These are phyloP conservation scores for Augochlora pura DNA, from an alignment of 1,140 invertebrate genomes.

Conservation along the genomic window DNA sequence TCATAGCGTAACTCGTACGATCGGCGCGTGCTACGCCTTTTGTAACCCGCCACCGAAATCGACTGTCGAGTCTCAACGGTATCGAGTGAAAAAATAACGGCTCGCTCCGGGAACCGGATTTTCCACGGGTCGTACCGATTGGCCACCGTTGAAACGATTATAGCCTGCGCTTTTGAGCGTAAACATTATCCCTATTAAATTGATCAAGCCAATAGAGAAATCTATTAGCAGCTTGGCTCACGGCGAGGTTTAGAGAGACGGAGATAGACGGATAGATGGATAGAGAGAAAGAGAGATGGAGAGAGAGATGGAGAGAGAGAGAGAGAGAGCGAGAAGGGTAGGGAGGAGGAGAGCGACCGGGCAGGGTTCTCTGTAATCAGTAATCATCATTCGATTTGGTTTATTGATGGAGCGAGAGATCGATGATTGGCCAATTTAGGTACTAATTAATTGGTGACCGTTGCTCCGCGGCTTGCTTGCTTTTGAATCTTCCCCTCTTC, in stretches of 20 bases:
- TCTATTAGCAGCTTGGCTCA: not conserved
- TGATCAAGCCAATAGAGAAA: constrained; percentile 10
- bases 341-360: not conserved
- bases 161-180: not conserved
- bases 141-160: not conserved
- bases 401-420: constrained; percentile 63
- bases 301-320: too few species aligned
- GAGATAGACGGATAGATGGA: too few species aligned
- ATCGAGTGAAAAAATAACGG: too few species aligned
- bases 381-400: constrained; percentile 63
- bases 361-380: constrained; percentile 65
- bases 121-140: too few species aligned
- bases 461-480: constrained; percentile 36
- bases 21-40: too few species aligned
- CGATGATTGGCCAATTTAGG: constrained; percentile 67
- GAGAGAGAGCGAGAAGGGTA: not conserved
- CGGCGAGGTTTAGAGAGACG: too few species aligned
- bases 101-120: too few species aligned
- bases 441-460: constrained; percentile 72
- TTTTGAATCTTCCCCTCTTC: constrained; percentile 25
- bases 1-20: too few species aligned
- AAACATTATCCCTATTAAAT: constrained; percentile 17
- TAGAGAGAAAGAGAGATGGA: not conserved
- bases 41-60: too few species aligned
- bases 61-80: too few species aligned